phyloP scores from a whole-genome alignment of 2,888 invertebrate species.

The Thecophora atra region DNA sequence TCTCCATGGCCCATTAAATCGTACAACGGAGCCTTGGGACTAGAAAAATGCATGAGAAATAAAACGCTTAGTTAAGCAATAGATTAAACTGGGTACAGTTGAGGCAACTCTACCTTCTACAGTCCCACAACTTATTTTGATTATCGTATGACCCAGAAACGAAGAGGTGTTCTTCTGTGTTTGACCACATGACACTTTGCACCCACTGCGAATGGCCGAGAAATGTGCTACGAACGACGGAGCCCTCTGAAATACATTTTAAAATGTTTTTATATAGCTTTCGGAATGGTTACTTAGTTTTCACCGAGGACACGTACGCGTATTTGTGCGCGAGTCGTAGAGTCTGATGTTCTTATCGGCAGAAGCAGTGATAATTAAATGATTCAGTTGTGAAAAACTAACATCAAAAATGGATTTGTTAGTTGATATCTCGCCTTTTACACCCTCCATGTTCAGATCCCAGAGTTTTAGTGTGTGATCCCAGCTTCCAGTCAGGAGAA shows the following conservation, averaged over 20 bases:
- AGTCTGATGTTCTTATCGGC: conserved; percentile 91
- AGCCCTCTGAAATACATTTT: conserved; percentile 73
- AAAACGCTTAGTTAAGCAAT: background rate
- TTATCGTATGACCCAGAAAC: conserved; percentile 93
- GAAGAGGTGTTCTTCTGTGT: conserved; percentile 82
- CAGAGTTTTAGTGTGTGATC: conserved; percentile 95
- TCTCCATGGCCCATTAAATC: conserved; percentile 94
- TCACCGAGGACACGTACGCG: conserved; percentile 68
- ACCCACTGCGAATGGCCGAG: conserved; percentile 91
- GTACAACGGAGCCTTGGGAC: conserved; percentile 90
- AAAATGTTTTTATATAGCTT: background rate
- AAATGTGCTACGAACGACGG: conserved; percentile 86
- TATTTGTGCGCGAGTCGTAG: conserved; percentile 89
- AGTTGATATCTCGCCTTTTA: conserved; percentile 84
- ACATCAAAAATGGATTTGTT: conserved; percentile 91
- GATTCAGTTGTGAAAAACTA: conserved; percentile 82
- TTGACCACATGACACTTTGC: conserved; percentile 89
- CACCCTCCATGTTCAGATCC: conserved; percentile 87
- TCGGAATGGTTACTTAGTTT: background rate
- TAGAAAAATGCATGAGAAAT: conserved; percentile 62
- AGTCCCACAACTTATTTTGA: conserved; percentile 95
- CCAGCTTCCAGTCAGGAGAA: conserved; percentile 89
- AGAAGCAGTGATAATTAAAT: conserved; percentile 83
- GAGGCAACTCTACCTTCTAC: conserved; percentile 73
- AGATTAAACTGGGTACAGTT: background rate